Base-by-base conservation (phyloP, 1,140 invertebrate genomes). In the Lucilia cuprina region DNA sequence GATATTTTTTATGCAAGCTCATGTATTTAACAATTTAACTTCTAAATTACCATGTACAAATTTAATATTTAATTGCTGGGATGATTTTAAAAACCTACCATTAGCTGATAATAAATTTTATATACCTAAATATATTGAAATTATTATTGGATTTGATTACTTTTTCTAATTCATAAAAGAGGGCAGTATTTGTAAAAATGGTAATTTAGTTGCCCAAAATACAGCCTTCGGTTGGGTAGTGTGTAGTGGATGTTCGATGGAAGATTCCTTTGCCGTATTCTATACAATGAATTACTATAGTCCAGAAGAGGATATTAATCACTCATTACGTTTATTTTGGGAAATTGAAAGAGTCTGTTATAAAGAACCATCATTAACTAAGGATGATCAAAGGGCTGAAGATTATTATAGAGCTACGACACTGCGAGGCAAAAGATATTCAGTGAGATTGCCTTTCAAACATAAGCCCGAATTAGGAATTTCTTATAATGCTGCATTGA, bases 401-500 rank as follows among this genome's bases (percentile, higher is more conserved):
- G 74, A 84, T 25, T n/a, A n/a, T n/a, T n/a, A n/a, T n/a, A n/a
- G n/a, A n/a, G n/a, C n/a, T n/a, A n/a, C 19, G 50, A 21, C 49
- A 35, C 17, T 30, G 4, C 74, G 74, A 30, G 21, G 25, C 34
- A 41, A 74, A 30, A 34, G 74, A 14, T 84, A 84, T 80, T 21
- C 77, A 35, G 74, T 84, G 25, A 49, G n/a, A 78, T 41, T 84
- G 9, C 19, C 74, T 10, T 60, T 84, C 30, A 78, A 78, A 55
- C 10, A n/a, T 8, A 84, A 21, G 10, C 17, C 21, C 9, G 74
- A 84, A 12, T 14, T 78, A 19, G 83, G 83, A 5, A 41, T 78
- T 35, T 84, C 83, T 5, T 50, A 60, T 25, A 34, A n/a, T 17
- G n/a, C n/a, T 78, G 74, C 74, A 25, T 55, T 60, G 12, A 84